Base-by-base conservation (phyloP, 1,140 invertebrate genomes). In the Metaphire vulgaris region DNA sequence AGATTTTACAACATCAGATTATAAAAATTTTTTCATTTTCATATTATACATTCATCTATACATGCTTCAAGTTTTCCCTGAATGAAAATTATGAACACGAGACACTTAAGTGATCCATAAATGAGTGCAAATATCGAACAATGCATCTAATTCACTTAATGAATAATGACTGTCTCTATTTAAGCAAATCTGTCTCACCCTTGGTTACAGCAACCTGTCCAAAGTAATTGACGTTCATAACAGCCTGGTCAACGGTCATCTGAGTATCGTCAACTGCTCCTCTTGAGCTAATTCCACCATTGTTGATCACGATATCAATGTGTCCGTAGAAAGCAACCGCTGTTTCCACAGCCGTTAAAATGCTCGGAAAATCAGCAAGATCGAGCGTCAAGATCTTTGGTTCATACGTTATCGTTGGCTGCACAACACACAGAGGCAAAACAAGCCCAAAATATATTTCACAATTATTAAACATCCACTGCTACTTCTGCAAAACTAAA, bases 161-260 rank as follows among this genome's bases (percentile, higher is more conserved):
- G n/a, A n/a, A n/a, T n/a, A n/a, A n/a, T n/a, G n/a, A n/a, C n/a
- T n/a, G n/a, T n/a, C n/a, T n/a, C n/a, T n/a, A n/a, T n/a, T n/a
- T n/a, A n/a, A n/a, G n/a, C n/a, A n/a, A n/a, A n/a, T n/a, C n/a
- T n/a, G n/a, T n/a, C n/a, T n/a, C 87, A 96, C 94, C 93, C 92
- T 96, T 97, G 1, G 94, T 94, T 6, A 98, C 85, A 66, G 91
- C 92, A 76, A 97, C 89, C 80, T 94, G 90, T 32, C 94, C 95
- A 89, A 98, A 96, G 87, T 96, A 98, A 88, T 98, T 98, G 1
- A 96, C 90, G 32, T 90, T 85, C 96, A 98, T 98, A 26, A 98
- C 88, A 89, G 92, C 91, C 69, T 91, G 88, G 86, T 96, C 91
- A 33, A 98, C 93, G 83, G 93, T 91, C n/a, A 95, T 82, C 65